phyloP scores from a whole-genome alignment of 2,888 invertebrate genomes.

The Ceraclea dissimilis region DNA sequence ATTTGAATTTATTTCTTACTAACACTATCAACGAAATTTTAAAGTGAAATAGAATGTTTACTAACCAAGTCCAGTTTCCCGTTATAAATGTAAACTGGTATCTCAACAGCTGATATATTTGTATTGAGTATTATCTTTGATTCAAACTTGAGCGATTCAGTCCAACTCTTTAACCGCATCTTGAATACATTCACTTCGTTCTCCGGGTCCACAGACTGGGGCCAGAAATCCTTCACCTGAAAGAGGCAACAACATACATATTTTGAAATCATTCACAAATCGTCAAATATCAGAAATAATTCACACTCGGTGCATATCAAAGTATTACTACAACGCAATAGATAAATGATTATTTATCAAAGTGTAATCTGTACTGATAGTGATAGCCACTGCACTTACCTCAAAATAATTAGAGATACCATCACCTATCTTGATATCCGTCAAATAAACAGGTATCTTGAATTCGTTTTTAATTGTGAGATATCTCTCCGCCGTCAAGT shows the following conservation, averaged over 20 bases:
- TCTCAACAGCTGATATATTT: conserved; percentile 63
- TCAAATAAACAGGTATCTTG: conserved; percentile 62
- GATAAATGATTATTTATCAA: neutral
- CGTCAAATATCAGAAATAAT: too few relatives aligned
- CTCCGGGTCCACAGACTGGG: conserved; percentile 51
- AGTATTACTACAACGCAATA: too few relatives aligned
- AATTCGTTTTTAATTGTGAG: conserved; percentile 66
- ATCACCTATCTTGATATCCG: conserved; percentile 58
- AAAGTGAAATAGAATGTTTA: too few relatives aligned
- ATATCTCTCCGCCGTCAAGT: conserved; percentile 38
- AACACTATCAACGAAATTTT: too few relatives aligned
- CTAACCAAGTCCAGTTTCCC: conserved; percentile 57
- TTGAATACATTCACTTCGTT: conserved; percentile 51
- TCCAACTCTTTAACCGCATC: conserved; percentile 47
- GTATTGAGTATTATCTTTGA: conserved; percentile 60
- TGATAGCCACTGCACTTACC: conserved; percentile 44
- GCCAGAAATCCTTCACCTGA: conserved; percentile 54
- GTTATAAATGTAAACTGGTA: conserved; percentile 66
- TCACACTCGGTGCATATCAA: too few relatives aligned
- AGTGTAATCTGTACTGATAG: neutral
- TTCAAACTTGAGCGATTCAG: conserved; percentile 48
- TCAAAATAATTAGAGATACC: conserved; percentile 55
- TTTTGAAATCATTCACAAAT: conserved; percentile 1
- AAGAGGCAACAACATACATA: too few relatives aligned
- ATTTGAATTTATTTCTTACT: too few relatives aligned